phyloP scores from a whole-genome alignment of 1,140 invertebrate genomes.

The Capitella teleta region DNA sequence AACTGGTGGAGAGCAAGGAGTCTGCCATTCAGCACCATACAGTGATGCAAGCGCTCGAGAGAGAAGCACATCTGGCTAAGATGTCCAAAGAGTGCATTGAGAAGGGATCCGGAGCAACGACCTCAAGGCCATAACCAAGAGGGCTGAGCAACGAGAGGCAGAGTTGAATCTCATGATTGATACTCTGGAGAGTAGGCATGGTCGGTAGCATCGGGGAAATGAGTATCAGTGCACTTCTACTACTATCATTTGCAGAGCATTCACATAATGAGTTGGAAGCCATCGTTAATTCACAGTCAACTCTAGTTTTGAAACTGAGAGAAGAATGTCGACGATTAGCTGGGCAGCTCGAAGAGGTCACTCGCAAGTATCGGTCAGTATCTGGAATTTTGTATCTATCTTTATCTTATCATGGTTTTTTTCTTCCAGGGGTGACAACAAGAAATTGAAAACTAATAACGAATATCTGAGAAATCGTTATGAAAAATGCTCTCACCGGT shows the following conservation, averaged over 20 bases:
- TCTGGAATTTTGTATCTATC: too few relatives aligned
- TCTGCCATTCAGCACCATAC: slow-evolving; percentile 24
- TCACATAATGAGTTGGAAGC: neutral
- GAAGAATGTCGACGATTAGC: slow-evolving; percentile 31
- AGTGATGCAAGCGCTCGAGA: slow-evolving; percentile 23
- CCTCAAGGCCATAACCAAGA: slow-evolving; percentile 21
- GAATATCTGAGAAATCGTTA: too few relatives aligned
- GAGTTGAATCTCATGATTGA: slow-evolving; percentile 25
- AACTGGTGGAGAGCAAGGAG: slow-evolving; percentile 26
- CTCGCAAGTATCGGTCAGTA: slow-evolving; percentile 30
- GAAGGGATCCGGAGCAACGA: slow-evolving; percentile 25
- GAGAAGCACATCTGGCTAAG: slow-evolving; percentile 32
- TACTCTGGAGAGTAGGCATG: slow-evolving; percentile 28
- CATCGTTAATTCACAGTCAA: slow-evolving; percentile 1
- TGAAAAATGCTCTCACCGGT: too few relatives aligned
- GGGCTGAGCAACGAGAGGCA: slow-evolving; percentile 26
- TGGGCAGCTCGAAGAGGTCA: slow-evolving; percentile 24
- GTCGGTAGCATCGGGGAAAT: slow-evolving; percentile 18
- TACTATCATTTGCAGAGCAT: neutral
- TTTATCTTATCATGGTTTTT: too few relatives aligned
- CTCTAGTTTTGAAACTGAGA: slow-evolving; percentile 27
- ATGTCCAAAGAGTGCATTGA: slow-evolving; percentile 31
- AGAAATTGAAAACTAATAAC: too few relatives aligned
- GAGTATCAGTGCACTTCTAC: neutral
- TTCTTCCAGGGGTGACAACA: too few relatives aligned